Base-by-base conservation (phyloP, 1,140 invertebrate genomes). In the Drosophila biarmipes region DNA sequence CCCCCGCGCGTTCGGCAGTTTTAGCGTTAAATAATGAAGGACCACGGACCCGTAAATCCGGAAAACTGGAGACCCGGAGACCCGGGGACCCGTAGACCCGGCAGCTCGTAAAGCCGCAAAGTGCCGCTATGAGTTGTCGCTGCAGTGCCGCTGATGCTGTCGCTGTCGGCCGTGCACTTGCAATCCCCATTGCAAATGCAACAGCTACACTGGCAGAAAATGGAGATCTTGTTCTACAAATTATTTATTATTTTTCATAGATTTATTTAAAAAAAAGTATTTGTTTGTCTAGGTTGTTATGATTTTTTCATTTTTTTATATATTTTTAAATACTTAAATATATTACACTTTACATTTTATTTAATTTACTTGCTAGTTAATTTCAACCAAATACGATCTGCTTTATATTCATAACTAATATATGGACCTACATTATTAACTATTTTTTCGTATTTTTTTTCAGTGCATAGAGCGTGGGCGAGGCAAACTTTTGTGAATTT, bases 91-190 rank as follows among this genome's bases (percentile, higher is more conserved):
- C 24, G 24, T n/a, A 17, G n/a, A 17, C 14, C 21, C 7, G 2
- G 21, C 21, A 62, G 64, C 56, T 69, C 57, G 69, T 61, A 62
- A 43, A 54, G 51, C 76, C 76, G 49, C 76, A 80, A 74, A 74
- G 55, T 75, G 71, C 57, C 62, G 63, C 63, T 58, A 73, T 78
- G 62, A 59, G 40, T 68, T 57, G 17, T 29, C 42, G 45, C n/a
- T 37, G 43, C 29, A 29, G 27, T 35, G 15, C 21, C 35, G 17
- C 17, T 40, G 58, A 27, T 29, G n/a, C 15, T 31, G 54, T 56
- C 6, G 8, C 40, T 57, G 55, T 57, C 55, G 31, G 17, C 46
- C 46, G 46, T 48, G 46, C 46, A 49, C 46, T 49, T 49, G 24
- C 46, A 48, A 48, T 29, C 24, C 24, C 24, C 53, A 29, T 21